A percentile compares a stretch with the other conserved stretches of the same genome.
Evolutionary conservation across 2,888 invertebrate genomes (phyloP).

Genomic region (Galeopsomyia nigrocyanea): DNA sequence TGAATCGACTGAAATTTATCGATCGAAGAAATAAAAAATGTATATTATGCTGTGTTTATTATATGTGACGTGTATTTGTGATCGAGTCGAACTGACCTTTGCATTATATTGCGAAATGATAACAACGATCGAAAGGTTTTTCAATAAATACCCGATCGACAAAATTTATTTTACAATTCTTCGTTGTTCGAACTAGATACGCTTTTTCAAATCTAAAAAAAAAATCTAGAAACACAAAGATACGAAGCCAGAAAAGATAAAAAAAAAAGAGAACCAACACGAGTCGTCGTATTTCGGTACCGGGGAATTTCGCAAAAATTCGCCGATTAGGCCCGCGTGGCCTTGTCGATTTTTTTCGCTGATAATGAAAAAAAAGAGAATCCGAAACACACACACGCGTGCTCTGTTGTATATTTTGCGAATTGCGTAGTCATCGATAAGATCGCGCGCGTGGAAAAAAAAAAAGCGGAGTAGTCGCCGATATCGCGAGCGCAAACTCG

Average conservation of each 20-base stretch:
- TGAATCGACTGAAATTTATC: too few relatives aligned
- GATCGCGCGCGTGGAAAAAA: conserved; percentile 12
- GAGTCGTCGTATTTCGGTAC: background rate
- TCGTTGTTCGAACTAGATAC: too few relatives aligned
- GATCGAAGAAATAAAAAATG: too few relatives aligned
- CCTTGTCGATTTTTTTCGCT: conserved; percentile 39
- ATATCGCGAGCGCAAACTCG: background rate
- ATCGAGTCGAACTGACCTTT: too few relatives aligned
- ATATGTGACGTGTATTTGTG: too few relatives aligned
- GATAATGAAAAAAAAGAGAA: conserved; percentile 30
- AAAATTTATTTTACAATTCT: too few relatives aligned
- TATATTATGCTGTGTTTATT: too few relatives aligned
- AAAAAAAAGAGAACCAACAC: background rate
- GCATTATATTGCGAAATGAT: too few relatives aligned
- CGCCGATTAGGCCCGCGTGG: conserved; percentile 26
- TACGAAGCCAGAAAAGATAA: background rate
- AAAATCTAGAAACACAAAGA: background rate
- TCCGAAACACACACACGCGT: background rate
- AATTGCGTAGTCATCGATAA: conserved; percentile 41
- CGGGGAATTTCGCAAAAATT: conserved; percentile 38
- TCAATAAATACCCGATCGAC: too few relatives aligned
- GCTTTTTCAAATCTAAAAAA: too few relatives aligned
- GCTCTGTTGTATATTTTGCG: conserved; percentile 6
- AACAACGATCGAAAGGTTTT: too few relatives aligned
- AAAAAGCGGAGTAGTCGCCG: background rate